Evolutionary conservation across 2,888 invertebrate species (phyloP).

Genomic region (Calliphora vomitoria): DNA sequence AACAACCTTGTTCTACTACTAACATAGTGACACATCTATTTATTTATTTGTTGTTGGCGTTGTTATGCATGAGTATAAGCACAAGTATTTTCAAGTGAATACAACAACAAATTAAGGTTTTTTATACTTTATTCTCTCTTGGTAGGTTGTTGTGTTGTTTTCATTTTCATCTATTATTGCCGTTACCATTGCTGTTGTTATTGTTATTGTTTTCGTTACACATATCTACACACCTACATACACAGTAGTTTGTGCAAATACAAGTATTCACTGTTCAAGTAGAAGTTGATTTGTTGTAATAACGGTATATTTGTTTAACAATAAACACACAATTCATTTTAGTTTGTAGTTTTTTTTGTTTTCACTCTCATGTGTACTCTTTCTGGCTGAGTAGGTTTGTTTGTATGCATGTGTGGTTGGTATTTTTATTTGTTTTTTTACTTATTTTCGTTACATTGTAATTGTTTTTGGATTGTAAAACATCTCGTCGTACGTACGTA

Average conservation of each 20-base stretch:
- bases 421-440: not conserved
- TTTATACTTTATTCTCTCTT: slow-evolving; percentile 1
- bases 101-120: slow-evolving; percentile 41
- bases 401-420: not conserved
- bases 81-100: slow-evolving; percentile 45
- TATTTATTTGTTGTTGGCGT: slow-evolving; percentile 33
- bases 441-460: slow-evolving; percentile 26
- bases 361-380: not conserved
- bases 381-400: not conserved
- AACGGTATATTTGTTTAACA: slow-evolving; percentile 60
- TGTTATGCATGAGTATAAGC: not conserved
- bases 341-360: slow-evolving; percentile 2
- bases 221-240: not conserved
- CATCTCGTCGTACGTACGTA: not conserved
- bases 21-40: slow-evolving; percentile 42
- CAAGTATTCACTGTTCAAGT: slow-evolving; percentile 33
- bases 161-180: slow-evolving; percentile 38
- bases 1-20: slow-evolving; percentile 26
- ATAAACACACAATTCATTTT: slow-evolving; percentile 56
- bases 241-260: slow-evolving; percentile 5
- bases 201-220: not conserved
- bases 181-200: slow-evolving; percentile 23
- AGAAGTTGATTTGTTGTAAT: slow-evolving; percentile 60
- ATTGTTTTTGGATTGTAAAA: slow-evolving; percentile 20
- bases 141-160: slow-evolving; percentile 19